phyloP scores from a whole-genome alignment of 2,888 invertebrate species.

The Pogonocherus hispidulus region DNA sequence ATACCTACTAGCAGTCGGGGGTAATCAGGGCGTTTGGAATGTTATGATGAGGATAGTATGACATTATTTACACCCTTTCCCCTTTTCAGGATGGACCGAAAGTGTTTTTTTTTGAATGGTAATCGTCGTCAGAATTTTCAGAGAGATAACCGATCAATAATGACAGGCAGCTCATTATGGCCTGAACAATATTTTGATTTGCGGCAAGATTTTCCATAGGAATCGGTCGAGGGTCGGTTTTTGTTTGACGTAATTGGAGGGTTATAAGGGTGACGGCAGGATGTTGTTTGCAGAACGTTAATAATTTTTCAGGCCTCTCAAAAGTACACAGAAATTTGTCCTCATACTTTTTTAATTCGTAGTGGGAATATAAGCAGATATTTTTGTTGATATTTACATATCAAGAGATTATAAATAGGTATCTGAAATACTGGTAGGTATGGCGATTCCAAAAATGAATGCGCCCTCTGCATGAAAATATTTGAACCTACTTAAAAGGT shows the following conservation, averaged over 20 bases:
- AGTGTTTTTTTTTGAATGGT: neutral
- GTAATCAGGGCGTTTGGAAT: no score
- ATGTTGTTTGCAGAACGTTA: neutral
- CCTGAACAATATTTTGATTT: neutral
- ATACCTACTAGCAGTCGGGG: no score
- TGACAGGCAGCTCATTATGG: constrained; percentile 11
- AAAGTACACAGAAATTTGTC: neutral
- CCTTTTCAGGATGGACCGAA: neutral
- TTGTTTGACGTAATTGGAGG: neutral
- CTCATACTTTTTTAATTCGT: neutral
- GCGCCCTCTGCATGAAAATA: no score
- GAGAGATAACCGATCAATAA: constrained; percentile 5
- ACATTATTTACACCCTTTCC: no score
- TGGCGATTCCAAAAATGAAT: no score
- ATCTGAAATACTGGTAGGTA: no score
- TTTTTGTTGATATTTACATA: no score
- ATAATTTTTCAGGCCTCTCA: neutral
- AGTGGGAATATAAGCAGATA: no score
- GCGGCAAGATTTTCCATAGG: neutral
- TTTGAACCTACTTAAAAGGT: no score
- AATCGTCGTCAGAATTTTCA: constrained; percentile 6
- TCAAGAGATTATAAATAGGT: no score
- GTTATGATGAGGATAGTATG: no score
- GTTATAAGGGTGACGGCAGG: neutral
- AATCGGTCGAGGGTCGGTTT: neutral